Evolutionary conservation across 37 sponge, comb jelly and placozoan genomes (phyloP), one percentile per base, ranked within the genome.

Genomic region (Hormiphora californensis): DNA sequence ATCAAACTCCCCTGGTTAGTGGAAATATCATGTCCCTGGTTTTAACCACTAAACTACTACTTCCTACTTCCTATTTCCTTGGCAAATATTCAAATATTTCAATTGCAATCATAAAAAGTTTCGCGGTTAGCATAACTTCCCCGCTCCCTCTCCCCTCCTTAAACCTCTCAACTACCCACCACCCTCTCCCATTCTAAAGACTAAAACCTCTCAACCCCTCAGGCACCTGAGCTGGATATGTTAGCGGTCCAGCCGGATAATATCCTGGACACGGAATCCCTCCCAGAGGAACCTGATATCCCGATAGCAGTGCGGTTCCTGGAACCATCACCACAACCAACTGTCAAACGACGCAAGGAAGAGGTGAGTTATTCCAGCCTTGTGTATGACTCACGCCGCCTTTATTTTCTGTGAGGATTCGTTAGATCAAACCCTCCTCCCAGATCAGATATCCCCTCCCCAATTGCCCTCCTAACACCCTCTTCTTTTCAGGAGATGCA

Each of bases 401-500:
- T n/a, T n/a, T n/a, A n/a, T n/a, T n/a, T n/a, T n/a, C n/a, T n/a
- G n/a, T n/a, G n/a, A n/a, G n/a, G n/a, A n/a, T n/a, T n/a, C n/a
- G n/a, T n/a, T n/a, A n/a, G n/a, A n/a, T 46, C 11, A 46, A 46
- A 46, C 51, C 8, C 51, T 46, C 12, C 11, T 46, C 11, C 51
- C 51, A 12, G 8, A 12, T 46, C 12, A 17, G 51, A 46, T 17
- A 46, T 17, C 12, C 51, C 8, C 51, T 46, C 51, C 12, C 51
- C 8, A 8, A 46, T 17, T 8, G 8, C 51, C 8, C 51, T 8
- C 51, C 8, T 12, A 46, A 12, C 51, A 17, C 51, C 51, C 17
- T 15, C 35, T 34, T 65, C 67, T 15, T 65, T 34, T 65, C 67
- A 65, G 67, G 67, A 65, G 67, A 65, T 65, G 67, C 67, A 65